Conservation (phyloP, 2,797 vertebrate genomes). For the Nannoperca australis region DNA sequence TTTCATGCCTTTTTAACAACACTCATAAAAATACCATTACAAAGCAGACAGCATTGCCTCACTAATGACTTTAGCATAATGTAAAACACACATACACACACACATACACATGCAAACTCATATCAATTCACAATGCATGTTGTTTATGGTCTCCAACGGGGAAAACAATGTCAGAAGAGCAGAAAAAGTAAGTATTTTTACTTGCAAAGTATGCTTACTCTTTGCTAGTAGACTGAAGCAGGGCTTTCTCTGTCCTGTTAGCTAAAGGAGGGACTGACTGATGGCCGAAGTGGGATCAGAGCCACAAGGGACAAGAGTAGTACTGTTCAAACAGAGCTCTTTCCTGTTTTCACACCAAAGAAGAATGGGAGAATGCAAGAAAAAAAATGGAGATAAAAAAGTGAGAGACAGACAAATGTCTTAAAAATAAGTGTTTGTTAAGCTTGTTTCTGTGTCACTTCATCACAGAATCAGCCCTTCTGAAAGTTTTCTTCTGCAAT, state of each 20-base stretch:
- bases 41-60: constrained; percentile 53
- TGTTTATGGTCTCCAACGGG: constrained; percentile 1
- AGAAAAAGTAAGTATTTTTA: constrained; percentile 18
- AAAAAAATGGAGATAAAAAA: neutral
- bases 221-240: constrained; percentile 21
- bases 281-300: constrained; percentile 59
- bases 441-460: constrained; percentile 27
- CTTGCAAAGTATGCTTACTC: constrained; percentile 16
- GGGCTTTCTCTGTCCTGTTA: constrained; percentile 48
- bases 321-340: constrained; percentile 75
- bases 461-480: neutral
- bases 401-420: constrained; percentile 19
- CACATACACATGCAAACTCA: neutral
- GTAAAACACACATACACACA: constrained; percentile 29
- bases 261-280: constrained; percentile 65
- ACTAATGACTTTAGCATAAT: constrained; percentile 71
- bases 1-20: constrained; percentile 42
- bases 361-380: constrained; percentile 57
- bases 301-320: constrained; percentile 78
- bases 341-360: constrained; percentile 77
- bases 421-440: constrained; percentile 5
- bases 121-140: constrained; percentile 21
- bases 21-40: constrained; percentile 69
- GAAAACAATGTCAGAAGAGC: constrained; percentile 4
- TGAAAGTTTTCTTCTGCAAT: neutral